A percentile compares a stretch with the other conserved stretches of the same genome.
These are phyloP conservation scores for Cyphomyrmex costatus DNA, from an alignment of 1,140 invertebrate genomes.

Conservation along the genomic window DNA sequence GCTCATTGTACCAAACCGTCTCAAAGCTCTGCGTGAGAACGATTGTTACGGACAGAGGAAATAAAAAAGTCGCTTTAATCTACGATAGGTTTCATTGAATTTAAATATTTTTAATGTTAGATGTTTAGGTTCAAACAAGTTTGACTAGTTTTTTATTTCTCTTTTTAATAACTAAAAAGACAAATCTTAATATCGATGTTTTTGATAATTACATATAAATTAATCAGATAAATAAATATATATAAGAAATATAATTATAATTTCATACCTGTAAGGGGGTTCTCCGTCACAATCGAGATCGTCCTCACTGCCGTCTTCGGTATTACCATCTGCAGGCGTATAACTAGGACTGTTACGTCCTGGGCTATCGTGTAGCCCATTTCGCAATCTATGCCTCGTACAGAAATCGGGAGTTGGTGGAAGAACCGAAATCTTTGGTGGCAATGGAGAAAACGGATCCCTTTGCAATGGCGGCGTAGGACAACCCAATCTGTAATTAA, in stretches of 20 bases:
- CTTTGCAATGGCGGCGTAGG: slow-evolving; percentile 82
- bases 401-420: slow-evolving; percentile 91
- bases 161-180: not conserved
- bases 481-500: slow-evolving; percentile 82
- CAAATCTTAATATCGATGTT: not conserved
- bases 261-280: slow-evolving; percentile 85
- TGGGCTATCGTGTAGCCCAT: slow-evolving; percentile 81
- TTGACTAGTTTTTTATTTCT: not conserved
- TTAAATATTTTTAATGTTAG: not conserved
- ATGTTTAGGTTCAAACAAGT: not conserved
- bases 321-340: slow-evolving; percentile 83
- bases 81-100: not conserved
- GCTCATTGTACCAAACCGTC: slow-evolving; percentile 91
- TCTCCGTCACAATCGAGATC: slow-evolving; percentile 85
- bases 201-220: not conserved
- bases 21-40: slow-evolving; percentile 83
- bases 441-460: slow-evolving; percentile 87
- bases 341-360: slow-evolving; percentile 82
- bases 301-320: slow-evolving; percentile 85
- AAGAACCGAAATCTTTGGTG: slow-evolving; percentile 91
- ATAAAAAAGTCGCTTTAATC: slow-evolving; percentile 1
- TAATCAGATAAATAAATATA: not conserved
- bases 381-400: slow-evolving; percentile 80
- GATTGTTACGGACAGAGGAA: not conserved
- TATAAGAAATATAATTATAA: not conserved